phyloP scores from a whole-genome alignment of 2,797 vertebrate species.

The Parauchenoglanis ngamensis region DNA sequence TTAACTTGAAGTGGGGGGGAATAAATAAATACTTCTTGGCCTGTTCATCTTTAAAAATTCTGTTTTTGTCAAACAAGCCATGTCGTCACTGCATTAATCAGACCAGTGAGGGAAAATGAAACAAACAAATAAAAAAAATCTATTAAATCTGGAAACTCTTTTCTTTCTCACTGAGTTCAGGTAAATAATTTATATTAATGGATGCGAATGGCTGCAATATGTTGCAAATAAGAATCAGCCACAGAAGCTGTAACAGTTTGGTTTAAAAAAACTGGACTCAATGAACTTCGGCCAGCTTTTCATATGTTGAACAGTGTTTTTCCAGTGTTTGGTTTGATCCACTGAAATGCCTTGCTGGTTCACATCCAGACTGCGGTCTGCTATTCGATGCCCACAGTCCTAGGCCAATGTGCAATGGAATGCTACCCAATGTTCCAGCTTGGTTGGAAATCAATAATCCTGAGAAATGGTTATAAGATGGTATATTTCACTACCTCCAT shows the following conservation, averaged over 20 bases:
- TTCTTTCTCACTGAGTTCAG: background rate
- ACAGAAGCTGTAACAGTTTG: background rate
- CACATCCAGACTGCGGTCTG: slow-evolving; percentile 2
- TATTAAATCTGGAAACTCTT: background rate
- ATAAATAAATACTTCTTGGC: background rate
- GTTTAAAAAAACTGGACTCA: background rate
- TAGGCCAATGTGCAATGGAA: background rate
- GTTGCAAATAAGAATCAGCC: background rate
- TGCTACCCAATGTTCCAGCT: background rate
- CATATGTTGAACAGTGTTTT: background rate
- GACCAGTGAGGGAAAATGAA: background rate
- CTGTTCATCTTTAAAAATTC: background rate
- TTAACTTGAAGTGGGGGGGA: background rate
- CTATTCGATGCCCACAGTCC: background rate
- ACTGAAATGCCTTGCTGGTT: background rate
- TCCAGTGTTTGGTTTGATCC: background rate
- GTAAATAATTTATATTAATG: background rate
- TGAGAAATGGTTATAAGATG: background rate
- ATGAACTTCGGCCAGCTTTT: background rate
- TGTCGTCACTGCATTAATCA: background rate
- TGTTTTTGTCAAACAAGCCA: background rate
- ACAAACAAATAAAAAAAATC: slow-evolving; percentile 7
- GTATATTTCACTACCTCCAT: background rate
- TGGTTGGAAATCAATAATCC: background rate
- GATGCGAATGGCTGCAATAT: background rate